Evolutionary conservation across 2,797 vertebrate species (phyloP), one percentile per base, ranked within the genome.

Genomic region (Galaxias olidus): DNA sequence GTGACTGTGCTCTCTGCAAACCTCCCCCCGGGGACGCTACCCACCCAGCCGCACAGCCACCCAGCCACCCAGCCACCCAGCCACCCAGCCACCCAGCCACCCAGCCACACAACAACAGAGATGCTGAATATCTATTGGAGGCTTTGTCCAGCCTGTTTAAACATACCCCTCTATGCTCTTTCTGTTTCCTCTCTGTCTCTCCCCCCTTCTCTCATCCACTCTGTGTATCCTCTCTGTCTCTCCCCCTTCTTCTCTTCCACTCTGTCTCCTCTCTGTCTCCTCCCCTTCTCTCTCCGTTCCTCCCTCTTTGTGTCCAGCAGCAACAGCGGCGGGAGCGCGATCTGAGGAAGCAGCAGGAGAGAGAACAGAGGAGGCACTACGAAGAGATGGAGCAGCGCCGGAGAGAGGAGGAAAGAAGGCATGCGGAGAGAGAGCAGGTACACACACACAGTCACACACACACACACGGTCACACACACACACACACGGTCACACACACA

Each of bases 371-470:
- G 48, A 85, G 95, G 57, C 93, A 93, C 66, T 96, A 94, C 0
- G 90, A 91, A 72, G 95, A 98, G 79, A 84, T 90, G 84, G 96
- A 98, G 80, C 94, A 96, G 87, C 88, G 93, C 73, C 93, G 95
- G 12, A 81, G 94, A 66, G 96, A 98, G 81, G 96, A 98, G 82
- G 96, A 97, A 87, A 87, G 96, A 85, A 91, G 94, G 57, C 93
- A 94, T 0, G 95, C 96, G 0, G 96, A 97, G 80, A 94, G 95
- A 1, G 95, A 98, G 69, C 96, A 98, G 97, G 97, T 98, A 85
- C 4, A 18, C 44, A 40, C 40, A 8, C 8, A 20, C 61, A 46
- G 10, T 12, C 40, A 30, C 15, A 53, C 14, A 44, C 51, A 55
- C 43, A 63, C 66, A 49, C 54, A 44, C 53, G 59, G 18, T 48